Conservation (phyloP, 2,113 vertebrate genomes). For the Sialia sialis region DNA sequence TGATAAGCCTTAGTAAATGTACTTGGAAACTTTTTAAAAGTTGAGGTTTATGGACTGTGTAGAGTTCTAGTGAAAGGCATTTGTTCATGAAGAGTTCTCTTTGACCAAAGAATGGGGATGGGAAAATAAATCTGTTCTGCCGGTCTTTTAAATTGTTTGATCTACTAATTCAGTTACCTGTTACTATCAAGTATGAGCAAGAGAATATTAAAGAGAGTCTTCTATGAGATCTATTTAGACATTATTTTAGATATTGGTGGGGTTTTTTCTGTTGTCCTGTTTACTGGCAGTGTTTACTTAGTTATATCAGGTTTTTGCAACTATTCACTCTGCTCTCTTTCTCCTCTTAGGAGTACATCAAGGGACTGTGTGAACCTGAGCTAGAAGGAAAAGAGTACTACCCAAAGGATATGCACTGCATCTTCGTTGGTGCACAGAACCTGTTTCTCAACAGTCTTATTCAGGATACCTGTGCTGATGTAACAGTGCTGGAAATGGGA, state of each 20-base stretch:
- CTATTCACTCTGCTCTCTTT: not conserved
- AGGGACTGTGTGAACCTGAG: slow-evolving; percentile 94
- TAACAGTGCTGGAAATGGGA: slow-evolving; percentile 84
- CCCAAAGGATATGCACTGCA: slow-evolving; percentile 96
- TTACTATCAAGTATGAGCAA: not conserved
- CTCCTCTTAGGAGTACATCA: slow-evolving; percentile 85
- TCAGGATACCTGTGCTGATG: slow-evolving; percentile 90
- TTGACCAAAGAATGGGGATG: not conserved
- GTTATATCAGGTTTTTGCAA: not conserved
- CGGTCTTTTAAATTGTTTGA: not conserved
- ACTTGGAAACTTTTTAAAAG: not conserved
- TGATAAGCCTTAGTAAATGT: not conserved
- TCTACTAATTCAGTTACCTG: not conserved
- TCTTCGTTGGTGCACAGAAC: slow-evolving; percentile 87
- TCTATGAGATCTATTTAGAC: not conserved
- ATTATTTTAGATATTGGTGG: not conserved
- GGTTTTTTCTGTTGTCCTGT: not conserved
- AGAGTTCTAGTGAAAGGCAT: not conserved
- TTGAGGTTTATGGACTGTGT: not conserved
- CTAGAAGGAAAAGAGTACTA: slow-evolving; percentile 87
- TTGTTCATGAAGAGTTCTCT: not conserved
- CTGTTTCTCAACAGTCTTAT: slow-evolving; percentile 89
- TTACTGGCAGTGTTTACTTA: not conserved
- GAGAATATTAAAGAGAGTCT: not conserved
- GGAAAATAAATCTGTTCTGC: not conserved